phyloP scores from a whole-genome alignment of 2,113 vertebrate species.

The Sinocyclocheilus anshuiensis region DNA sequence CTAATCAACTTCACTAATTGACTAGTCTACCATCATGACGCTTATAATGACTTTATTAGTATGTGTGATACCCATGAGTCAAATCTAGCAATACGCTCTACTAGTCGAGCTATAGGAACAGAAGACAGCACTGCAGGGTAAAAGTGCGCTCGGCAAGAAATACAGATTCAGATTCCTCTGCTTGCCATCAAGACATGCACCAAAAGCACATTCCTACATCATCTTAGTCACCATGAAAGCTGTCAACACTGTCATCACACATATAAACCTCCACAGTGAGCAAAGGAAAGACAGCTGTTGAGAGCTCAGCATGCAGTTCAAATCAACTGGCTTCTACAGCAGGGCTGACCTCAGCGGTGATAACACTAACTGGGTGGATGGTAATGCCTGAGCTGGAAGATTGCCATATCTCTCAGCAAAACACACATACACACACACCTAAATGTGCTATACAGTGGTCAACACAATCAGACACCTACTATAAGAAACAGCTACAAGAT shows the following conservation, averaged over 20 bases:
- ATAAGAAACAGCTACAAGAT: background rate
- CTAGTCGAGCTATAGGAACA: too few species aligned
- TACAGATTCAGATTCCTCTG: background rate
- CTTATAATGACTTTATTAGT: background rate
- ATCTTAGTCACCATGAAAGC: constrained; percentile 13
- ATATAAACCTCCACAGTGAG: background rate
- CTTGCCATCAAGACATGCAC: constrained; percentile 5
- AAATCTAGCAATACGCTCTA: too few species aligned
- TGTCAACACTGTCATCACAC: constrained; percentile 22
- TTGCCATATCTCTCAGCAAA: constrained; percentile 38
- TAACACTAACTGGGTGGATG: constrained; percentile 1
- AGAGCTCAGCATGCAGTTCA: background rate
- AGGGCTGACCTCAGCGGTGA: background rate
- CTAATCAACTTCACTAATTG: background rate
- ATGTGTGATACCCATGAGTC: background rate
- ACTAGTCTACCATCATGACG: background rate
- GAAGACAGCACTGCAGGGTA: background rate
- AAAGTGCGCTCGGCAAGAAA: background rate
- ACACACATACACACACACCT: background rate
- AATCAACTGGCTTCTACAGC: constrained; percentile 10
- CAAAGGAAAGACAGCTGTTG: constrained; percentile 21
- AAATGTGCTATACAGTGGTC: background rate
- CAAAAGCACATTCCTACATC: constrained; percentile 21
- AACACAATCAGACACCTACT: background rate
- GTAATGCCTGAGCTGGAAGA: constrained; percentile 51